phyloP scores from a whole-genome alignment of 2,888 invertebrate species.

The Plebejus anna region DNA sequence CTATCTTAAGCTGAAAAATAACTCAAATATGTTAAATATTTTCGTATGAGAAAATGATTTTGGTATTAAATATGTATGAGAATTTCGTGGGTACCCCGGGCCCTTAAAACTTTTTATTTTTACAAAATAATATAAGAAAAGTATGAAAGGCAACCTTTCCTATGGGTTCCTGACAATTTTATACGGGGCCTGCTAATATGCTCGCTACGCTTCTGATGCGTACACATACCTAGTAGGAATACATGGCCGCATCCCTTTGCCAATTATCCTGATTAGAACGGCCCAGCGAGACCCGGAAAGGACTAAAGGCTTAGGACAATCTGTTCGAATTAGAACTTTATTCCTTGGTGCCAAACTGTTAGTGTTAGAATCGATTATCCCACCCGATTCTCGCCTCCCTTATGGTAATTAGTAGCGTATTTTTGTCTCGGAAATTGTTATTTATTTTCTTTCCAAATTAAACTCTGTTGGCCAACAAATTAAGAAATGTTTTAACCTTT shows the following conservation, averaged over 20 bases:
- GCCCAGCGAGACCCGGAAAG: background rate
- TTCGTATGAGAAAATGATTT: too few relatives aligned
- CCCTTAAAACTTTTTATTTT: too few relatives aligned
- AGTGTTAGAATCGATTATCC: background rate
- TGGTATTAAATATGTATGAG: too few relatives aligned
- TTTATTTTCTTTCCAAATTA: background rate
- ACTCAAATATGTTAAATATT: too few relatives aligned
- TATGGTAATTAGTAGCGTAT: background rate
- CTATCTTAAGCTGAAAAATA: too few relatives aligned
- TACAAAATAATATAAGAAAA: too few relatives aligned
- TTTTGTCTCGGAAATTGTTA: background rate
- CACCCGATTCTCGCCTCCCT: background rate
- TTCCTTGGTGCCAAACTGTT: background rate
- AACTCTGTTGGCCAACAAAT: background rate
- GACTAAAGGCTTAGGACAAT: background rate
- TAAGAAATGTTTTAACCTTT: background rate
- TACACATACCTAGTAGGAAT: background rate
- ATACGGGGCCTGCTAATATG: too few relatives aligned
- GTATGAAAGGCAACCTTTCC: too few relatives aligned
- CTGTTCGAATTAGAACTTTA: background rate
- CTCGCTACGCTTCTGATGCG: background rate
- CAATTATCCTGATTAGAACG: conserved; percentile 12
- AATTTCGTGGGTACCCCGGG: too few relatives aligned
- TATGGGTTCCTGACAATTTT: too few relatives aligned
- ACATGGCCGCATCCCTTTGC: background rate